A percentile compares a stretch with the other conserved stretches of the same genome.
Evolutionary conservation across 2,113 vertebrate species (phyloP).

Genomic region (Lepisosteus oculatus): DNA sequence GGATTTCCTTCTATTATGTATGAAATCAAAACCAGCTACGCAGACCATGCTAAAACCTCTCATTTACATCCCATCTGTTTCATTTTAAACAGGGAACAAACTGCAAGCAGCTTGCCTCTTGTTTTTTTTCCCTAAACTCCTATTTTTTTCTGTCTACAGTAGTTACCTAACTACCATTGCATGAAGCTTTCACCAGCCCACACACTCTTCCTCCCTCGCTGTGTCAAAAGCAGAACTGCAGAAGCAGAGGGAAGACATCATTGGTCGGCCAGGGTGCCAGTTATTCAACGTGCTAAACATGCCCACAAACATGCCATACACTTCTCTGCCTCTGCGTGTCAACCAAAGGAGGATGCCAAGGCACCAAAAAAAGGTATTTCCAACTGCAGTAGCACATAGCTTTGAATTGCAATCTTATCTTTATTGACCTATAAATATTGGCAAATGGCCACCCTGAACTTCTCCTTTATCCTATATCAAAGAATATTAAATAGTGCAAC

Average conservation of each 20-base stretch:
- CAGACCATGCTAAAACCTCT: neutral
- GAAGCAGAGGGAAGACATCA: constrained; percentile 23
- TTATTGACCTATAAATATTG: too few relatives aligned
- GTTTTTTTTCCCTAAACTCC: constrained; percentile 16
- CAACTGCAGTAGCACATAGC: neutral
- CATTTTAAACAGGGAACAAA: constrained; percentile 10
- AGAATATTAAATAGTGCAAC: too few relatives aligned
- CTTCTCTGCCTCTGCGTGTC: neutral
- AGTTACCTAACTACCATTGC: constrained; percentile 48
- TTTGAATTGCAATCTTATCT: too few relatives aligned
- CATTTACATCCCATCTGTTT: constrained; percentile 10
- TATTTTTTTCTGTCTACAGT: constrained; percentile 24
- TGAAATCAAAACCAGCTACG: constrained; percentile 4
- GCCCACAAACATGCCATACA: constrained; percentile 11
- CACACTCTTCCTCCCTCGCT: constrained; percentile 33
- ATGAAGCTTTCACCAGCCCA: constrained; percentile 45
- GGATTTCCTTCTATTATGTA: constrained; percentile 4
- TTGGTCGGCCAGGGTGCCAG: constrained; percentile 36
- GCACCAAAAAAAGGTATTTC: neutral
- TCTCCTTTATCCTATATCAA: too few relatives aligned
- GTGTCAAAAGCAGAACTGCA: constrained; percentile 20
- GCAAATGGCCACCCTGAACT: too few relatives aligned
- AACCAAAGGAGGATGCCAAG: constrained; percentile 5
- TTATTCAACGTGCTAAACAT: constrained; percentile 13
- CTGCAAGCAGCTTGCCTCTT: constrained; percentile 1